Conservation (phyloP, 2,797 vertebrate species). For the Bovichtus variegatus region DNA sequence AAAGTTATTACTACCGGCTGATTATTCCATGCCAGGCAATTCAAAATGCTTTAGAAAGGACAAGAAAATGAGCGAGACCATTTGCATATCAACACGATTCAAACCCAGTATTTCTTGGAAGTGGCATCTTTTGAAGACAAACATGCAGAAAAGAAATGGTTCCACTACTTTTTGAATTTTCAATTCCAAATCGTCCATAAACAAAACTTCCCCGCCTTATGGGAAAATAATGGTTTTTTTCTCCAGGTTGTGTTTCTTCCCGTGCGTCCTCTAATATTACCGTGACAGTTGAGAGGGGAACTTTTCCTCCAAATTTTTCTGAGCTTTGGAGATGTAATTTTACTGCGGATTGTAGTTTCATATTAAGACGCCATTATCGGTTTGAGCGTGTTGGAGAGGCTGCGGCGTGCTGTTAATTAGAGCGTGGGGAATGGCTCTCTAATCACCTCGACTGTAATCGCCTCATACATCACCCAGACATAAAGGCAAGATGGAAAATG, state of each 20-base stretch:
- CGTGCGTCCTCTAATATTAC: background rate
- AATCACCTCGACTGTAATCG: slow-evolving; percentile 76
- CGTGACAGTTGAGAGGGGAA: slow-evolving; percentile 18
- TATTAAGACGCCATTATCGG: slow-evolving; percentile 58
- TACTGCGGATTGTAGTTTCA: slow-evolving; percentile 36
- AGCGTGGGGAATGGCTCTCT: slow-evolving; percentile 70
- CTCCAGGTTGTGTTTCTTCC: background rate
- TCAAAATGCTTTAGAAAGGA: slow-evolving; percentile 60
- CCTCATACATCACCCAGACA: slow-evolving; percentile 69
- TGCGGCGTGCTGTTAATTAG: slow-evolving; percentile 63
- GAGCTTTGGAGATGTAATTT: slow-evolving; percentile 43
- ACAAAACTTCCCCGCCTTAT: slow-evolving; percentile 18
- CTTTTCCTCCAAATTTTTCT: slow-evolving; percentile 42
- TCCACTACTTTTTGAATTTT: slow-evolving; percentile 29
- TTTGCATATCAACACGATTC: slow-evolving; percentile 70
- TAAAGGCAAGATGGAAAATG: slow-evolving; percentile 23
- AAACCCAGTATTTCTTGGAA: slow-evolving; percentile 57
- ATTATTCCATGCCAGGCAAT: slow-evolving; percentile 65
- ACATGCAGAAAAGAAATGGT: slow-evolving; percentile 21
- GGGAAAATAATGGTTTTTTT: slow-evolving; percentile 25
- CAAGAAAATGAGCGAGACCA: slow-evolving; percentile 52
- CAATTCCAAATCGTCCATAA: slow-evolving; percentile 16
- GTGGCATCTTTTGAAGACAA: slow-evolving; percentile 53
- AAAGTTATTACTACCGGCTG: slow-evolving; percentile 63
- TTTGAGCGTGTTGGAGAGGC: slow-evolving; percentile 43